A percentile compares a stretch with the other conserved stretches of the same genome.
Conservation (phyloP, 1,140 invertebrate species). For the Drosophila nannoptera region DNA sequence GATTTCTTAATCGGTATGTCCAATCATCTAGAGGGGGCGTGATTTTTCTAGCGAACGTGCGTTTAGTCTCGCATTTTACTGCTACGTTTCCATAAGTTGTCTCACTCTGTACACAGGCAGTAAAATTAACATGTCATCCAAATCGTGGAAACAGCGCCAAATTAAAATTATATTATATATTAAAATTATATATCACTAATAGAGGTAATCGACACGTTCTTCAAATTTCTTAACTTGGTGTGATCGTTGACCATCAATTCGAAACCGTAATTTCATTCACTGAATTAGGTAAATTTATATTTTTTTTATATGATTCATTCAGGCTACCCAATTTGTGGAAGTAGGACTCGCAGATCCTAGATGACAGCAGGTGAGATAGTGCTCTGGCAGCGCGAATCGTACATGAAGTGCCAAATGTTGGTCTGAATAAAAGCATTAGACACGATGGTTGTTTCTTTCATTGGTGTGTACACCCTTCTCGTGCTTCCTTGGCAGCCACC, state of each 20-base stretch:
- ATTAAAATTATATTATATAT: too few species aligned
- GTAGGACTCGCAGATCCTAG: conserved; percentile 39
- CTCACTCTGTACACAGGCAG: conserved; percentile 44
- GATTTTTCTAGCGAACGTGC: conserved; percentile 54
- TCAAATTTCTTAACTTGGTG: too few species aligned
- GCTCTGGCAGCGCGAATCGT: conserved; percentile 15
- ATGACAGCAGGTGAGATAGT: conserved; percentile 28
- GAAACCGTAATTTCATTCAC: too few species aligned
- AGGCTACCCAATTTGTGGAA: conserved; percentile 42
- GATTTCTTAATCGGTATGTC: conserved; percentile 69
- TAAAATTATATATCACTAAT: too few species aligned
- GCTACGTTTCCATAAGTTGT: conserved; percentile 26
- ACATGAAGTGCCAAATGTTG: conserved; percentile 70
- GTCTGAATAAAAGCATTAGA: conserved; percentile 54
- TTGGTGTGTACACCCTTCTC: conserved; percentile 42
- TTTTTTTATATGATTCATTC: not conserved
- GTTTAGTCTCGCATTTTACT: conserved; percentile 33
- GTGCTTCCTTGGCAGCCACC: conserved; percentile 14
- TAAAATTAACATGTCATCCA: conserved; percentile 68
- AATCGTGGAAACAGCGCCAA: conserved; percentile 21
- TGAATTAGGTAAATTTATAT: not conserved
- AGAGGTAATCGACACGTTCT: too few species aligned
- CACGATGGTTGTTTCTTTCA: conserved; percentile 47
- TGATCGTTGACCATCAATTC: too few species aligned
- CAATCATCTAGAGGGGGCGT: conserved; percentile 63